Evolutionary conservation across 1,140 invertebrate genomes (phyloP), one percentile per base, ranked within the genome.

Genomic region (Brachionus manjavacas): DNA sequence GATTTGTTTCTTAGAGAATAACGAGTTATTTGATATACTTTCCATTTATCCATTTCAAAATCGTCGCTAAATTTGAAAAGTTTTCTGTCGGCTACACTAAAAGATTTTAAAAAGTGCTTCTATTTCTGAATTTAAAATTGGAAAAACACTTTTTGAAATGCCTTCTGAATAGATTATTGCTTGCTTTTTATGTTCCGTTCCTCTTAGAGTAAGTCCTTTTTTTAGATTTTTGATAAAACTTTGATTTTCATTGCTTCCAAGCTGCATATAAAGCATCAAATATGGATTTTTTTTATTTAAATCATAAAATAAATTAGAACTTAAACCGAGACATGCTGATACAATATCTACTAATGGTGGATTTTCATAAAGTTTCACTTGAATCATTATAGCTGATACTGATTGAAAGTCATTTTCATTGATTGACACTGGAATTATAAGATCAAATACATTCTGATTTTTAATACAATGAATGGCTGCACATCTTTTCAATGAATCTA

Each of bases 81-180:
- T 14, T 46, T 46, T 7, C 43, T 46, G 4, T 46, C 43, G 8
- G 43, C 43, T 46, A 46, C 43, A 46, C 43, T 46, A 46, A 46
- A 46, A 46, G 43, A 46, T 46, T 46, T 46, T 46, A 46, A 46
- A n/a, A 46, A 46, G 43, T 46, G 43, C 43, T 46, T 46, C 43
- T 46, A 46, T 46, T 46, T 46, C 43, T 46, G 43, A 46, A 46
- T 64, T 25, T 64, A 64, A 64, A 64, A 20, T 64, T 64, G 66
- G 66, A 68, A 68, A 68, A 28, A 68, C 12, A 28, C 12, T 14
- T 14, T 31, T 68, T 31, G 66, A 68, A 68, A 68, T 28, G 12
- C 66, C 66, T 68, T 68, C 23, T 28, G 66, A 68, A 68, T 68
- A 68, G 28, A 68, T 68, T 28, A 68, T 31, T 68, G 66, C 66